Evolutionary conservation across 2,797 vertebrate species (phyloP).

Genomic region (Anguilla marmorata): DNA sequence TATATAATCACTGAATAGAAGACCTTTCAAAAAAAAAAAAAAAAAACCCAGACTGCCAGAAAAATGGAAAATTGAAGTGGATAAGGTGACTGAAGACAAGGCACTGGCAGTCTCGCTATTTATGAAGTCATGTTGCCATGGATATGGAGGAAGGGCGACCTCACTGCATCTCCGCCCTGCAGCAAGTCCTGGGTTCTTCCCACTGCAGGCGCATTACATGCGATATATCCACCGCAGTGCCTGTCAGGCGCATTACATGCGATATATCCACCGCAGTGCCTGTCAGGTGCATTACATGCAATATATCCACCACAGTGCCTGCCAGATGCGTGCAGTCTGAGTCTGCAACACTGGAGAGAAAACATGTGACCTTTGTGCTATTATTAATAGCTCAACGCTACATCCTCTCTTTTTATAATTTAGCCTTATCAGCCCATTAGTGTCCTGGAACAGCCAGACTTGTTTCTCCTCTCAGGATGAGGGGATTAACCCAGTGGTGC

Average conservation of each 20-base stretch:
- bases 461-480: neutral
- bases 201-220: too few species aligned
- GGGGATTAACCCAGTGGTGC: neutral
- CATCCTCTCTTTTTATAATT: neutral
- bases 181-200: neutral
- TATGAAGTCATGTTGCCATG: neutral
- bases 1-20: neutral
- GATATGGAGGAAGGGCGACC: neutral
- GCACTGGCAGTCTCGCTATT: neutral
- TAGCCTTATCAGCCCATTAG: neutral
- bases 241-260: too few species aligned
- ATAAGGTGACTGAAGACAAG: neutral
- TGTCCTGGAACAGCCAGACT: neutral
- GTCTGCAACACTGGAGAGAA: too few species aligned
- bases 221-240: too few species aligned
- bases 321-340: too few species aligned
- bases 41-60: neutral
- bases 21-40: neutral
- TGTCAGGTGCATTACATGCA: too few species aligned
- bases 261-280: too few species aligned
- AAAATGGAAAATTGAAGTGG: neutral
- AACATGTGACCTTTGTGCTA: neutral
- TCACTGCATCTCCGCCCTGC: neutral
- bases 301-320: too few species aligned
- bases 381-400: neutral